Evolutionary conservation across 2,113 vertebrate species (phyloP), one percentile per base, ranked within the genome.

Genomic region (Phaethon lepturus): DNA sequence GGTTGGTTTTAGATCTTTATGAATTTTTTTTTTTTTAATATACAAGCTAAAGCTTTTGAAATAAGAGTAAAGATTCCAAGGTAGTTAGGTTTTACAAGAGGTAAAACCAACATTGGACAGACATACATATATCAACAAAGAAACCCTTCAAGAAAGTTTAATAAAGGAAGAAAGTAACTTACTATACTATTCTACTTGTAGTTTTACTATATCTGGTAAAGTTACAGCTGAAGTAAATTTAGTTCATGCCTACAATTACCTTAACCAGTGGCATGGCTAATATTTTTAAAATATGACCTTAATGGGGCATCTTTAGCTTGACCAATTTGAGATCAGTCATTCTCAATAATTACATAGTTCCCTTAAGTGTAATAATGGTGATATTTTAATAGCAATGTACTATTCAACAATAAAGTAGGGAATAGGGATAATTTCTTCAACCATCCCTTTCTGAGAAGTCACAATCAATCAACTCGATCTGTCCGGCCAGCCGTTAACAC

Each of bases 261-360:
- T 52, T 64, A 83, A 24, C 13, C 44, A 75, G 17, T 20, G 18
- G 4, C 8, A 67, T 20, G 11, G 35, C 9, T 82, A 4, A 71
- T 55, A 2, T 47, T 93, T 83, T 82, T 67, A 44, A 90, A 60
- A 58, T 11, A 18, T 10, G 2, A 71, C 22, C 16, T 35, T 56
- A 63, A 10, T 4, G 4, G 3, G 20, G 17, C 35, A 88, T 52
- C 2, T 1, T 42, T 44, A 81, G 7, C 24, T 85, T 8, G 0
- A 83, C 7, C 60, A 67, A 14, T n/a, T 49, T 60, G 33, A 84
- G 59, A 49, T 44, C 35, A 64, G 17, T 40, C 75, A 53, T 50
- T 24, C 12, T 60, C 17, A 90, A 28, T 56, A 81, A 59, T 17
- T 23, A 44, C 13, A 47, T 2, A n/a, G 4, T 9, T 80, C 10